Base-by-base conservation (phyloP, 2,113 vertebrate species). In the Lonchura striata region DNA sequence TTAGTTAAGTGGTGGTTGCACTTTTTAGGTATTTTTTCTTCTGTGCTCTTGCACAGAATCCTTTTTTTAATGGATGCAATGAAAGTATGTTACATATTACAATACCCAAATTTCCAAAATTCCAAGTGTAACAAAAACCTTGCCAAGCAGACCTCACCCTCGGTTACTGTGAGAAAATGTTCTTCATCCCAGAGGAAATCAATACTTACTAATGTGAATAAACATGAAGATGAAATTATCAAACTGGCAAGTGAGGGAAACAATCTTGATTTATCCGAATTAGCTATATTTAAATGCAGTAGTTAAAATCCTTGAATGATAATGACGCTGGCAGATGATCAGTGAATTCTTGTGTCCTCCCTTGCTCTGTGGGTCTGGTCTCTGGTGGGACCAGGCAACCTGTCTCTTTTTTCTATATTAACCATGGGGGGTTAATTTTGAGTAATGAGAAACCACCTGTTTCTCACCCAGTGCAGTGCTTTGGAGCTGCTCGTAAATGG, bases 341-440 rank as follows among this genome's bases (percentile, higher is more conserved):
- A 8, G 31, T 82, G 70, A 50, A 56, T 86, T 85, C 0, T 9
- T 82, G 41, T 2, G 1, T 86, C n/a, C 79, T 59, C 35, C 42
- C 0, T 0, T 49, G 23, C 27, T 0, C 0, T 31, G 9, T 53
- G 53, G 21, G 8, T 64, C 35, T 75, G 70, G 28, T 25, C 31
- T 68, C 24, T 68, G 39, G 20, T 56, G 50, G 35, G 59, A 23
- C 15, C 28, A 82, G 28, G 7, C 23, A 79, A 20, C 20, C 15
- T 82, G 80, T 11, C 17, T 49, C 37, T 60, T 84, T 83, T 83
- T 35, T 30, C 41, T 44, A 18, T 41, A 66, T 52, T 82, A 81
- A 49, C 44, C 22, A 9, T 13, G 22, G 37, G 17, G 46, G 20
- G 13, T 64, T 75, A 74, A 49, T 89, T 89, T 42, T 46, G 57